Base-by-base conservation (phyloP, 1,140 invertebrate genomes). In the Lordiphosa mommai region DNA sequence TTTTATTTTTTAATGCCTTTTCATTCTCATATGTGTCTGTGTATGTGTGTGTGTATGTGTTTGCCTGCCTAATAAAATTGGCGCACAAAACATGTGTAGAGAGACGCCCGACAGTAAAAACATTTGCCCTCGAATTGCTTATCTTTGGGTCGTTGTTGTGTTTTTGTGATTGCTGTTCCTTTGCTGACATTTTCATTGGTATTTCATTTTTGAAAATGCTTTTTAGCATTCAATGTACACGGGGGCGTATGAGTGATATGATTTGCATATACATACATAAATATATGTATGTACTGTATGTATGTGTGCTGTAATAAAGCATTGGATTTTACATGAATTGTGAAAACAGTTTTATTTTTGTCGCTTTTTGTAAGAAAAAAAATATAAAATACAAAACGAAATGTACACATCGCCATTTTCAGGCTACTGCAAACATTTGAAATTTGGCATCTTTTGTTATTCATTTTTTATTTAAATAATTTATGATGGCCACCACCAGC, bases 201-300 rank as follows among this genome's bases (percentile, higher is more conserved):
- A 61, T 84, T 82, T 84, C 76, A 72, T 82, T 82, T 82, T 84
- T 76, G 76, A 76, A 76, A 84, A 82, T 82, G 71, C 56, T 61
- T 68, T 68, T 67, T 40, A 10, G 44, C 70, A 61, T 72, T 68
- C 72, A 68, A 61, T 52, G 52, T 51, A 55, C 46, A 68, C 66
- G 70, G 65, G 53, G 67, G 67, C 63, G 61, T 76, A 72, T 76
- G 77, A 76, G 57, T 84, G 77, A 82, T 82, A 76, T 82, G 77
- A 84, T 84, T 82, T 82, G 77, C 76, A 82, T 82, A 76, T 50
- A 50, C 48, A 61, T 36, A 16, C 55, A 48, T 33, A 57, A 16
- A 49, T 32, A 56, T 33, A 17, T 13, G 33, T 23, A 6, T 16
- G n/a, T 8, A 23, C 4, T 46, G 14, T 51, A 50, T 61, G 40